Evolutionary conservation across 64 coral and sea anemone species (phyloP).

Genomic region (Montipora efflorescens): DNA sequence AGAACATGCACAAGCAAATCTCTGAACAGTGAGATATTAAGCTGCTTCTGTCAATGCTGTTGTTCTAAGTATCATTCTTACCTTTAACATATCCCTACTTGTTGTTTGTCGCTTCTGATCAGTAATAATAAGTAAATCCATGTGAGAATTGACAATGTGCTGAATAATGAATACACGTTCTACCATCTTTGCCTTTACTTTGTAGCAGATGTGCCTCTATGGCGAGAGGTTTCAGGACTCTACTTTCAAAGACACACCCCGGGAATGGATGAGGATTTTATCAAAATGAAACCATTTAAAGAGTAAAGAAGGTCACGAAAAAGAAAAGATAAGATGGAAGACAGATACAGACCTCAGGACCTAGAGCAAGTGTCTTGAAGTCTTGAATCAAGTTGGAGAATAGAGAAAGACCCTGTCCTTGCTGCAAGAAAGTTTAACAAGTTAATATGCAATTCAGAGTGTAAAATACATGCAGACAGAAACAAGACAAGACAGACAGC

Average conservation of each 20-base stretch:
- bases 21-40: no score
- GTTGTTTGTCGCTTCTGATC: no score
- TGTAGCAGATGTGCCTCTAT: no score
- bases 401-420: conserved; percentile 87
- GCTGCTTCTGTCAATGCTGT: no score
- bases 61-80: no score
- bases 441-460: conserved; percentile 30
- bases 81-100: no score
- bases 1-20: no score
- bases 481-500: conserved; percentile 13
- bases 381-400: conserved; percentile 94
- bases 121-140: no score
- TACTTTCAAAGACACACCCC: background rate
- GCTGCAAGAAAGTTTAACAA: conserved; percentile 89
- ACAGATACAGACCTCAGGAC: conserved; percentile 91
- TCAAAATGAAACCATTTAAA: background rate
- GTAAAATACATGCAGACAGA: background rate
- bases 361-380: conserved; percentile 96
- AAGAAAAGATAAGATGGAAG: conserved; percentile 27
- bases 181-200: no score
- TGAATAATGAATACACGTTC: no score
- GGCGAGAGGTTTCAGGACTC: no score
- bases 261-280: background rate
- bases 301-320: conserved; percentile 9
- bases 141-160: no score